Evolutionary conservation across 1,140 invertebrate species (phyloP), one percentile per base, ranked within the genome.

Genomic region (Platyscapa corneri): DNA sequence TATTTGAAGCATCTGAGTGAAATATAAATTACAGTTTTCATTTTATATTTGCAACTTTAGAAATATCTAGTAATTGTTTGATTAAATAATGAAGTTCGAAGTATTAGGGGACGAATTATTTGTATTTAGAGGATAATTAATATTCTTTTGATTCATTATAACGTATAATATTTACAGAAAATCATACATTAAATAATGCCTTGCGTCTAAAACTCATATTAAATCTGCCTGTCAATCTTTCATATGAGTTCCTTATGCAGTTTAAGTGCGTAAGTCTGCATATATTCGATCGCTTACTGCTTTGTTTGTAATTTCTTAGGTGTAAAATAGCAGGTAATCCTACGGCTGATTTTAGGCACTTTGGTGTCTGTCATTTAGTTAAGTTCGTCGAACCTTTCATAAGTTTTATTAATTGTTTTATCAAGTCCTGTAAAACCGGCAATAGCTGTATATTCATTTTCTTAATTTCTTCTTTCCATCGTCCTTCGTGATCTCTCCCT

Each of bases 191-290:
- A 67, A 80, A 80, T 80, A 80, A 80, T 67, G 14, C 34, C 78
- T 67, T 80, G 46, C 37, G 56, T 67, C 56, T 80, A 67, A n/a
- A 80, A 80, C 39, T 65, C 39, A 65, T 67, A 80, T 67, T 79
- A 42, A 78, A 80, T 80, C 64, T 67, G 78, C 49, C 78, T 46
- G 64, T 80, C 78, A 80, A 80, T 65, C 78, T 42, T 30, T 67
- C 60, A 53, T 34, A 27, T 53, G 34, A 56, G 53, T 77, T 77
- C 30, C 32, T 20, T 67, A 34, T 78, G 32, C 64, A 79, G 3
- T 18, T 32, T 0, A 67, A 42, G 42, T 80, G 3, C 16, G 39
- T n/a, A 80, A 42, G 42, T 20, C 32, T 39, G 20, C 34, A 64
- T 79, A 64, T 34, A 34, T 64, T n/a, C 32, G n/a, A 79, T 64